Evolutionary conservation across 1,140 invertebrate genomes (phyloP), one percentile per base, ranked within the genome.

Genomic region (Venustaconcha ellipsiformis): DNA sequence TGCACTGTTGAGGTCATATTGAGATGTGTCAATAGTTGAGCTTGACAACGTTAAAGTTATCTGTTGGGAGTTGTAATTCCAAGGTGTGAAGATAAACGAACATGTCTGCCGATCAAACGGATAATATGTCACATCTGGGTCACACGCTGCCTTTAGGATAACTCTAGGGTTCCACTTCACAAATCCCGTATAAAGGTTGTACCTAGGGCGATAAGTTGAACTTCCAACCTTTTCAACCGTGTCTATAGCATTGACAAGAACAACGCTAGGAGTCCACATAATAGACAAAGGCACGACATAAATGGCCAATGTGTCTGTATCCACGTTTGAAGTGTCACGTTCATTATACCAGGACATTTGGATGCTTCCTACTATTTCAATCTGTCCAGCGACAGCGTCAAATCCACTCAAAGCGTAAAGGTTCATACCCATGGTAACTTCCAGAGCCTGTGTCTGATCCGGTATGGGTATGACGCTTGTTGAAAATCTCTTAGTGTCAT

Each of bases 121-220:
- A 48, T 77, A 77, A 62, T 48, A 77, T 57, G 75, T 77, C 57
- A 77, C 75, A 72, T 77, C 75, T 58, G 75, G 75, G 23, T 56
- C 67, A 30, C 75, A 77, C 18, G 75, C 71, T 20, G 68, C 62
- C 13, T 70, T 56, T 4, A 77, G 65, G 2, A 77, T 37, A 37
- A 77, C 58, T 20, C 75, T 57, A 23, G 75, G 75, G 23, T 77
- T 26, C 75, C 75, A 77, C 14, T 60, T 6, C 3, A 77, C 75
- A 6, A 14, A 17, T 14, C 62, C 57, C 0, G 48, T 58, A 1
- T 11, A 15, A 48, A 56, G 56, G 18, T 57, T 62, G 57, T 77
- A 77, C 37, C 18, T 55, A 14, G 72, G 62, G 30, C 72, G 71
- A 66, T 77, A 77, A 12, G 75, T 72, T 15, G 69, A 72, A 57